These are phyloP conservation scores for human (Homo sapiens) DNA, from an alignment of 2,113 vertebrate genomes.

Conservation along the genomic window GRCh38 chr14:94368501-94369000, in stretches of 20 bases:
- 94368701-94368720: background rate
- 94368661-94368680: fast-evolving
- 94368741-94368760: background rate
- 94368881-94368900: background rate
- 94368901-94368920: background rate
- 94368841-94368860: background rate
- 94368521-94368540: background rate
- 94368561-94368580: background rate
- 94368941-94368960: background rate
- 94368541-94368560: background rate
- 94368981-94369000: background rate
- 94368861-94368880: background rate
- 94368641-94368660: background rate
- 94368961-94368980: background rate
- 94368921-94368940: background rate
- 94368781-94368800: background rate
- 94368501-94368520: background rate
- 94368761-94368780: background rate
- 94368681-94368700: background rate
- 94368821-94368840: background rate
- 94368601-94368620: background rate
- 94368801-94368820: background rate
- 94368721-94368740: too few species aligned
- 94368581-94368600: background rate
- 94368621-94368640: too few species aligned